phyloP scores from a whole-genome alignment of 2,888 invertebrate genomes.

The Xestia rhomboidea region DNA sequence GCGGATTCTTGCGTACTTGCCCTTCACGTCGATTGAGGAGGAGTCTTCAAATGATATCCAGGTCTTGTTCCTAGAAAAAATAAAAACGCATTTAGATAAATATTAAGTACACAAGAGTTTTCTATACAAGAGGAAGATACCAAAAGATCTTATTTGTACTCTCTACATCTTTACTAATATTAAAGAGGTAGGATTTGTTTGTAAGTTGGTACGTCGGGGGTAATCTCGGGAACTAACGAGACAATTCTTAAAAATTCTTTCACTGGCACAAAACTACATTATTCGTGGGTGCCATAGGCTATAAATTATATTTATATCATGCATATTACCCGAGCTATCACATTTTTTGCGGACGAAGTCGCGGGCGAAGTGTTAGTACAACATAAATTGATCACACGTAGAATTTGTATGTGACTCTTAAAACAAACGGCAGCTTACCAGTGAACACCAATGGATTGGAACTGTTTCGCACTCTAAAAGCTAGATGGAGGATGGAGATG shows the following conservation, averaged over 20 bases:
- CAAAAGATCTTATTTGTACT: background rate
- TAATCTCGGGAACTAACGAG: no score
- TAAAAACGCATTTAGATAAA: background rate
- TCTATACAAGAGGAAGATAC: background rate
- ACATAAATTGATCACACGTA: background rate
- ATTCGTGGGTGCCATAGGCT: no score
- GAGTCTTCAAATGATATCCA: conserved; percentile 95
- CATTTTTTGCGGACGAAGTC: no score
- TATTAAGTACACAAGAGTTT: background rate
- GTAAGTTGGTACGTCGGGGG: no score
- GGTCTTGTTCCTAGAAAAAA: conserved; percentile 88
- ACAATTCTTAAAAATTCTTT: no score
- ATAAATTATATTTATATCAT: no score
- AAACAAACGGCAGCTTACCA: background rate
- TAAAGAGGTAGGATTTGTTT: no score
- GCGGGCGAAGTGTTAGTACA: no score
- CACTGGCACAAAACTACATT: no score
- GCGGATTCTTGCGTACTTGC: conserved; percentile 93
- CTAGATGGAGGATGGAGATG: no score
- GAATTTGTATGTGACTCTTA: background rate
- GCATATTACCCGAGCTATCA: no score
- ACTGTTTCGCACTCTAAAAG: background rate
- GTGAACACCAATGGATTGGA: background rate
- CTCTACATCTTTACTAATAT: no score
- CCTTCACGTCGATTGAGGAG: conserved; percentile 93